These are phyloP conservation scores for Lemur catta DNA, from an alignment of 2,797 vertebrate genomes.

Conservation along the genomic window DNA sequence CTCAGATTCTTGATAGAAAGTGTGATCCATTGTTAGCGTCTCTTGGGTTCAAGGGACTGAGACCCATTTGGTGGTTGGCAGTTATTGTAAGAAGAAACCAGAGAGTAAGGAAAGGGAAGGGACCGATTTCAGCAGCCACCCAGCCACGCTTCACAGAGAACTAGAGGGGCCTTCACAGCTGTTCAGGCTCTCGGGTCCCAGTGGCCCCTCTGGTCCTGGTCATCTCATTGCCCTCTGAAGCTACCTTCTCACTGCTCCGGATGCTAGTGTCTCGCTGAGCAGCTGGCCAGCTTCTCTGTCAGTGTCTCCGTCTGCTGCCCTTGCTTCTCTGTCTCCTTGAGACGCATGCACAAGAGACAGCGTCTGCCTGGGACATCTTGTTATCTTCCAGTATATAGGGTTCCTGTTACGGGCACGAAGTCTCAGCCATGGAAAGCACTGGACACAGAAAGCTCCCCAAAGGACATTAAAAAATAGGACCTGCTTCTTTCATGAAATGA, in stretches of 20 bases:
- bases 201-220: no score
- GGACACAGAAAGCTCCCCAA: neutral
- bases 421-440: neutral
- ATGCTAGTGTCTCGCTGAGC: no score
- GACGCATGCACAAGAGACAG: neutral
- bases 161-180: accelerated
- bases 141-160: neutral
- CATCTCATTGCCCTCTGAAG: neutral
- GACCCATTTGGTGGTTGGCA: neutral
- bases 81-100: neutral
- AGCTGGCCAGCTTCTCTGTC: neutral
- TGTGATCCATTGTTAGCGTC: neutral
- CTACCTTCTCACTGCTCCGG: neutral
- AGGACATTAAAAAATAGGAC: neutral
- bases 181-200: neutral
- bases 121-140: neutral
- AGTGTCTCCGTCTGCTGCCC: neutral
- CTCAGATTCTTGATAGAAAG: neutral
- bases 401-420: neutral
- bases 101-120: neutral
- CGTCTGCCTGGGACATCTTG: neutral
- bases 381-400: neutral
- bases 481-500: neutral
- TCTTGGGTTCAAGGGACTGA: neutral
- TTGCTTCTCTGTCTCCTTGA: neutral